Evolutionary conservation across 2,113 vertebrate species (phyloP).

Genomic region (Datnioides undecimradiatus): DNA sequence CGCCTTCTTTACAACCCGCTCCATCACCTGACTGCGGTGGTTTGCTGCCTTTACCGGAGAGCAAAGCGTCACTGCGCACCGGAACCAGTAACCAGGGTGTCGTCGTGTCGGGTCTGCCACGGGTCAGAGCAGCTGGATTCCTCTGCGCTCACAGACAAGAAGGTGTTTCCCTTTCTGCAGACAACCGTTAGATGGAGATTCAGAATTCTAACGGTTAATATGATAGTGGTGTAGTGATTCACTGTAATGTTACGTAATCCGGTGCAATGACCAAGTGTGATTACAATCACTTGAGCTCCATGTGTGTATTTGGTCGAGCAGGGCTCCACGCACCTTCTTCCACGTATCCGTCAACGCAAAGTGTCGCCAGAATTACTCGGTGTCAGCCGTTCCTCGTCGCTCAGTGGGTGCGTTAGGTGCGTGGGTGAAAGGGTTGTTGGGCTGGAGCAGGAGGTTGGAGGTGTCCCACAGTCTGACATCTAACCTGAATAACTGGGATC

Average conservation of each 20-base stretch:
- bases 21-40: too few relatives aligned
- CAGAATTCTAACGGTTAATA: not conserved
- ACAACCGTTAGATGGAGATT: not conserved
- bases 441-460: slow-evolving; percentile 1
- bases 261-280: too few relatives aligned
- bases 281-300: not conserved
- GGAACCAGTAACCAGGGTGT: too few relatives aligned
- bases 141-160: not conserved
- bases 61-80: too few relatives aligned
- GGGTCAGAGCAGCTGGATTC: too few relatives aligned
- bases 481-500: slow-evolving; percentile 41
- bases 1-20: too few relatives aligned
- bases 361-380: not conserved
- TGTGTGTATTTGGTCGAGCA: not conserved
- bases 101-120: too few relatives aligned
- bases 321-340: not conserved
- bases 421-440: not conserved
- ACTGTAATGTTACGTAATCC: not conserved
- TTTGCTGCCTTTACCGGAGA: too few relatives aligned
- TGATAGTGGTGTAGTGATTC: not conserved
- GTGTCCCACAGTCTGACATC: slow-evolving; percentile 39
- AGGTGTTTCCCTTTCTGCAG: not conserved
- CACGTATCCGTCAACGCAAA: not conserved
- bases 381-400: not conserved
- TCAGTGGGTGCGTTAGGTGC: not conserved